Percentiles rank a stretch among this genome's conserved stretches.
Conservation (phyloP, 2,888 invertebrate species). For the Vannuccia rotundouncinata region DNA sequence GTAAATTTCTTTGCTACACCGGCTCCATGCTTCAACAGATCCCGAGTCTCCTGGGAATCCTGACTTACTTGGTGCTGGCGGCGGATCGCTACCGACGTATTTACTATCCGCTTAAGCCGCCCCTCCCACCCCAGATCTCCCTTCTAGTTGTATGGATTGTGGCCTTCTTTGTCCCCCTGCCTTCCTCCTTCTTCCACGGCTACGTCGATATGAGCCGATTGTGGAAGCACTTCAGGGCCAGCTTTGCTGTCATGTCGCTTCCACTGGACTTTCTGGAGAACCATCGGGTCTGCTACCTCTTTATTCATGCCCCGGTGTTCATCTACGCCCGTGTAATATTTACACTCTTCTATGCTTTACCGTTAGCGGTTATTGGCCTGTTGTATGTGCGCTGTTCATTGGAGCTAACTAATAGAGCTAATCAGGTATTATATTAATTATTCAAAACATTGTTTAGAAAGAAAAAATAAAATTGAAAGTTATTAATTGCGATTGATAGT, state of each 20-base stretch:
- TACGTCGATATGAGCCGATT: conserved; percentile 6
- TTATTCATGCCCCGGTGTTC: background rate
- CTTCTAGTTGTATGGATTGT: background rate
- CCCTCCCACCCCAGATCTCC: background rate
- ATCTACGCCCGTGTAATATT: conserved; percentile 2
- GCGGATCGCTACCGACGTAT: conserved; percentile 10
- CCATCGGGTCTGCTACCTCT: conserved; percentile 1
- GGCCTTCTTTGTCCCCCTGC: background rate
- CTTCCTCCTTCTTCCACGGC: conserved; percentile 17
- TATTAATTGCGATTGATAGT: too few relatives aligned
- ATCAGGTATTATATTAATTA: too few relatives aligned
- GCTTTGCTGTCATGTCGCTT: background rate
- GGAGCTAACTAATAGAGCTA: background rate
- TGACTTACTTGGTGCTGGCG: conserved; percentile 17
- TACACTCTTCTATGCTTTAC: background rate
- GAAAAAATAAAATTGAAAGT: too few relatives aligned
- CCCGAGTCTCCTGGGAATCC: background rate
- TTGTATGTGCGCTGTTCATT: conserved; percentile 1
- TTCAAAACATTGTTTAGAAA: too few relatives aligned
- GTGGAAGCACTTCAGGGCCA: background rate
- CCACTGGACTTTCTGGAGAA: background rate
- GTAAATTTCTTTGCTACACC: conserved; percentile 1
- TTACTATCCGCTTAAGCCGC: background rate
- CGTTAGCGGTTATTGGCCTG: background rate
- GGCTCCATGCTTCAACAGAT: conserved; percentile 12